Evolutionary conservation across 1,140 invertebrate genomes (phyloP).

Genomic region (Eurosta solidaginis): DNA sequence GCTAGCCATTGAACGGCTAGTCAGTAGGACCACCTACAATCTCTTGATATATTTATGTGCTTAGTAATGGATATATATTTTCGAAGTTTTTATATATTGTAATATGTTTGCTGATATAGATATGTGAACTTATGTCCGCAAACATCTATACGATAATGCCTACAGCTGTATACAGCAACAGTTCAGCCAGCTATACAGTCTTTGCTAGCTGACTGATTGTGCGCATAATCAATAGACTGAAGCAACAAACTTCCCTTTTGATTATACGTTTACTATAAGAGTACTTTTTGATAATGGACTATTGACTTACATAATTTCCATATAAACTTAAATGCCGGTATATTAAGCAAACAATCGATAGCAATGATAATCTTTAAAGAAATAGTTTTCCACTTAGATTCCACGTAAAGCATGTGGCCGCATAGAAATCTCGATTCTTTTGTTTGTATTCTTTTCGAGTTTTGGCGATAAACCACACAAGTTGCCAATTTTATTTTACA

Average conservation of each 20-base stretch:
- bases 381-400: slow-evolving; percentile 19
- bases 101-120: too few species aligned
- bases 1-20: background rate
- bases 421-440: background rate
- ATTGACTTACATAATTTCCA: slow-evolving; percentile 22
- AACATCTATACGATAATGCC: background rate
- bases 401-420: background rate
- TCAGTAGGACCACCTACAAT: slow-evolving; percentile 15
- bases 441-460: too few species aligned
- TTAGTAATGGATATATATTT: too few species aligned
- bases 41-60: background rate
- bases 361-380: slow-evolving; percentile 24
- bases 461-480: slow-evolving; percentile 1
- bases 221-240: background rate
- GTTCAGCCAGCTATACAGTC: background rate
- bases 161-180: background rate
- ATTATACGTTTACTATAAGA: background rate
- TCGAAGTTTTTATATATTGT: too few species aligned
- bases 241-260: background rate
- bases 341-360: slow-evolving; percentile 11
- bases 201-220: background rate
- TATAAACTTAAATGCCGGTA: slow-evolving; percentile 11
- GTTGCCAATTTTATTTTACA: background rate
- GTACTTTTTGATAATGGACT: background rate
- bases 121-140: too few species aligned